Evolutionary conservation across 2,888 invertebrate species (phyloP), one percentile per base, ranked within the genome.

Genomic region (Augiades crinisus): DNA sequence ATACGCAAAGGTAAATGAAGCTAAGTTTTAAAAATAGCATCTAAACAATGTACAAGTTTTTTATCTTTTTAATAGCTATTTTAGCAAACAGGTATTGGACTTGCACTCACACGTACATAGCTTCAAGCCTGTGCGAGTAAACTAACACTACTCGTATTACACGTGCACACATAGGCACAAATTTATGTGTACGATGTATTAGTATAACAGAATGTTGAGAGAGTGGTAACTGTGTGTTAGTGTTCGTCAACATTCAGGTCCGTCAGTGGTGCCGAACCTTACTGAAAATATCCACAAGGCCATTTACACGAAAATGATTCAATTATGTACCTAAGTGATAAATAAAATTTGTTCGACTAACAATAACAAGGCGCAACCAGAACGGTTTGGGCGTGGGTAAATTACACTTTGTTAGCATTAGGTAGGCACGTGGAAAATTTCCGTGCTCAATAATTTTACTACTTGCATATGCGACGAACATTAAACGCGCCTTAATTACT

Each of bases 171-270:
- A 72, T 60, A 52, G 57, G 60, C 52, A 62, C 51, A 43, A 21
- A 55, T 54, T 59, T 66, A 61, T 67, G 70, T 54, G 70, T 67
- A 45, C 47, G 47, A n/a, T 60, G 1, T n/a, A 1, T 68, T 63
- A 57, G 65, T 60, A 73, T 68, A 69, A 65, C 65, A 64, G 70
- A 72, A 69, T 52, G 36, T 60, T 71, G 62, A 62, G 63, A 65
- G 77, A 80, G 74, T 77, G 67, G 43, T 64, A 61, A 59, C 30
- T 62, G 61, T 60, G 56, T 55, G 59, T 65, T 60, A 63, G 71
- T 79, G 70, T 77, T 68, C 53, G 68, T 61, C 55, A 54, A 65
- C 58, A 76, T 74, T 76, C 68, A 76, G 70, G 69, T 70, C 70
- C 60, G 60, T 55, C 76, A 82, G 78, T 45, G 62, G 69, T 67